Conservation (phyloP, 2,888 invertebrate genomes). For the Cheilosia variabilis region DNA sequence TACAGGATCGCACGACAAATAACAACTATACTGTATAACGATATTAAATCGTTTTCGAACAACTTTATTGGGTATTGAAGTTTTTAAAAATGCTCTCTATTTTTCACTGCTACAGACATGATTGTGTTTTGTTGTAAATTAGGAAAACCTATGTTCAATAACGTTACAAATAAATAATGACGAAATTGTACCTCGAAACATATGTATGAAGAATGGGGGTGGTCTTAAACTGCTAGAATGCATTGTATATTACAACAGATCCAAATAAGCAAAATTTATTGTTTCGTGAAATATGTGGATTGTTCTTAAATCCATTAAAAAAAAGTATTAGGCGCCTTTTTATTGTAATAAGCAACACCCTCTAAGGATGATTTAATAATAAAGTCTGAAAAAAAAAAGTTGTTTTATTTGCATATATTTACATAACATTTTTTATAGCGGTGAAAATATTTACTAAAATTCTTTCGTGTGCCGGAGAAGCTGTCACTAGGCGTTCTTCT, state of each 20-base stretch:
- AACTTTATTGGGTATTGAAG: no score
- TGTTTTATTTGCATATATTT: slow-evolving; percentile 11
- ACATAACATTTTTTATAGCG: no score
- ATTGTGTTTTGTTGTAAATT: not conserved
- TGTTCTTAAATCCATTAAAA: slow-evolving; percentile 56
- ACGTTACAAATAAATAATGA: not conserved
- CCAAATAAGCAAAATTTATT: slow-evolving; percentile 40
- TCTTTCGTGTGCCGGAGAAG: no score
- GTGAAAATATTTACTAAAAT: no score
- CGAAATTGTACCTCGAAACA: not conserved
- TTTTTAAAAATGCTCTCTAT: no score
- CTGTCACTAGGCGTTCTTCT: no score
- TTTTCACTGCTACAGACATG: not conserved
- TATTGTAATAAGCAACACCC: slow-evolving; percentile 74
- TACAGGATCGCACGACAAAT: not conserved
- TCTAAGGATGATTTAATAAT: slow-evolving; percentile 76
- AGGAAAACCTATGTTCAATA: not conserved
- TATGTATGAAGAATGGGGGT: not conserved
- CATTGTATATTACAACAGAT: slow-evolving; percentile 31
- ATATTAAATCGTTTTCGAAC: not conserved
- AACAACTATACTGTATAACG: not conserved
- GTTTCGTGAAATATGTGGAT: slow-evolving; percentile 53
- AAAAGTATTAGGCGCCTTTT: slow-evolving; percentile 70
- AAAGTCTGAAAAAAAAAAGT: slow-evolving; percentile 66
- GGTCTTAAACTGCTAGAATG: not conserved